Evolutionary conservation across 2,888 invertebrate species (phyloP).

Genomic region (Neoscelio sp.): DNA sequence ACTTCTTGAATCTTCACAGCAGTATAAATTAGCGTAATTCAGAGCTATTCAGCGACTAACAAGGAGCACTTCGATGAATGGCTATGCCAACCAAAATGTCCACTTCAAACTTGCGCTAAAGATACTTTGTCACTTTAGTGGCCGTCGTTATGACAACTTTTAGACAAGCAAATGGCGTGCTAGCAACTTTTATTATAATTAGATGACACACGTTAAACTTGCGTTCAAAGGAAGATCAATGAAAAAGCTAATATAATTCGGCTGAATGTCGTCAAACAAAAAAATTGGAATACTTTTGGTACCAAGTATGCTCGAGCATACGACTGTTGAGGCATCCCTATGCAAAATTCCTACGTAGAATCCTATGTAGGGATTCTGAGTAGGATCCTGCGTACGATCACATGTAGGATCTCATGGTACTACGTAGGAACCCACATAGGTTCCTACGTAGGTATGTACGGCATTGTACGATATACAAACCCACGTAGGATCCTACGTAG

Average conservation of each 20-base stretch:
- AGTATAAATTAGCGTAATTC: constrained; percentile 58
- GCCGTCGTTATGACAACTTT: constrained; percentile 39
- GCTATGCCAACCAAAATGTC: constrained; percentile 31
- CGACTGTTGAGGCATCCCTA: constrained; percentile 3
- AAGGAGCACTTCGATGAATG: constrained; percentile 39
- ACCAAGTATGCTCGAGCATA: constrained; percentile 1
- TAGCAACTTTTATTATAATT: constrained; percentile 19
- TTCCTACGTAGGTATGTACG: too few species aligned
- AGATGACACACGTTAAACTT: constrained; percentile 14
- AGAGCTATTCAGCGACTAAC: constrained; percentile 38
- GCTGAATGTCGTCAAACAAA: not conserved
- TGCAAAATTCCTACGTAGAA: too few species aligned
- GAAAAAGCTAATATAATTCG: constrained; percentile 6
- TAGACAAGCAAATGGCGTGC: constrained; percentile 19
- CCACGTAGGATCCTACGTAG: too few species aligned
- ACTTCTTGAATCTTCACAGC: constrained; percentile 9
- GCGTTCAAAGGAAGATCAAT: not conserved
- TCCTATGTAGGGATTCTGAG: too few species aligned
- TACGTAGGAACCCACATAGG: too few species aligned
- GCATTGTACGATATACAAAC: too few species aligned
- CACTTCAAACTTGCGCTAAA: constrained; percentile 27
- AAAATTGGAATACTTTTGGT: constrained; percentile 14
- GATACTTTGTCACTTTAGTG: constrained; percentile 30
- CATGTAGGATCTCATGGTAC: too few species aligned
- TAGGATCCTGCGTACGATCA: too few species aligned